A percentile compares a stretch with the other conserved stretches of the same genome.
Conservation (phyloP, 2,797 vertebrate species). For the Selene dorsalis region DNA sequence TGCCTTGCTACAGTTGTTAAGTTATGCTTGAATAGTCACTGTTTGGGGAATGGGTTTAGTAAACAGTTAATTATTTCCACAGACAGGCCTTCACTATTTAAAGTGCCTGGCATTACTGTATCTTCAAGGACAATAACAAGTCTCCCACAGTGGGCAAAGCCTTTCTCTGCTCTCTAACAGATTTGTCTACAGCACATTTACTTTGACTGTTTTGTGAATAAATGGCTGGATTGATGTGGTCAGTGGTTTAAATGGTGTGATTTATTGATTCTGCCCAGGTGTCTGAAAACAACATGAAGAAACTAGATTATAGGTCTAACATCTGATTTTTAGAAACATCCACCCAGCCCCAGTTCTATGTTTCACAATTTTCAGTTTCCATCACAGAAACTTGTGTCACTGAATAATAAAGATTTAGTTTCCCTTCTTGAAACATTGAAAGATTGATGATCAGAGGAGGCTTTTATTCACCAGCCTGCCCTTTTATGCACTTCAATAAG, state of each 20-base stretch:
- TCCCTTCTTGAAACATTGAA: background rate
- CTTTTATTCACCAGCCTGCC: background rate
- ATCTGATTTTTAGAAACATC: background rate
- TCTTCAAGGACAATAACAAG: background rate
- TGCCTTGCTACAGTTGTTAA: background rate
- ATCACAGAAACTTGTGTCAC: background rate
- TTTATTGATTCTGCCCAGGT: background rate
- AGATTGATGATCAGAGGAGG: background rate
- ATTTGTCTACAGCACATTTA: background rate
- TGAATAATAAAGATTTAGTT: background rate
- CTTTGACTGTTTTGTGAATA: background rate
- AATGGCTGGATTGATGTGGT: background rate
- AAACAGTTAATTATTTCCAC: background rate
- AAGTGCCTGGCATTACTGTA: conserved; percentile 12
- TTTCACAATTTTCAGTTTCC: background rate
- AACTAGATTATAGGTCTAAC: background rate
- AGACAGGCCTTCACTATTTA: background rate
- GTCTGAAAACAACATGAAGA: background rate
- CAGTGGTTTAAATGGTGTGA: conserved; percentile 1
- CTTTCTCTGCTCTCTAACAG: background rate
- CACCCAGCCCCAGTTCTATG: background rate
- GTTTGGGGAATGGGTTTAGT: background rate
- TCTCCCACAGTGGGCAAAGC: background rate
- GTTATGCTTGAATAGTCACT: background rate
- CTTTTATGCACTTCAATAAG: no score